Conservation (phyloP, 2,888 invertebrate species). For the Hedya salicella region DNA sequence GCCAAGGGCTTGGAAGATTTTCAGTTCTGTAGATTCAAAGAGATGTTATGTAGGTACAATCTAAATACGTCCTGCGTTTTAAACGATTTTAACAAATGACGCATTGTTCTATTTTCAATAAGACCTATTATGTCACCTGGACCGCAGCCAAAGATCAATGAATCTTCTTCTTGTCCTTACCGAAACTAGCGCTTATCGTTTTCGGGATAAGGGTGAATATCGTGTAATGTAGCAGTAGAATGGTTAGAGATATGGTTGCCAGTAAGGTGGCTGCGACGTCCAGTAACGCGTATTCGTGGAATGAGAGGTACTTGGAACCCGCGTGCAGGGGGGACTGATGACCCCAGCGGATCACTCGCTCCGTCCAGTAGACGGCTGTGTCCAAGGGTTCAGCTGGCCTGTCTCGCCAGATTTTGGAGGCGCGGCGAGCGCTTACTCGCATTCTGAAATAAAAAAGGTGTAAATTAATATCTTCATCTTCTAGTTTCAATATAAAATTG, state of each 20-base stretch:
- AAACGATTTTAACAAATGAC: constrained; percentile 1
- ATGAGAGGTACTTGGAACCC: constrained; percentile 62
- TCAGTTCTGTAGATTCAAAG: no score
- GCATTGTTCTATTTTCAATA: constrained; percentile 8
- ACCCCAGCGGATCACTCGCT: constrained; percentile 81
- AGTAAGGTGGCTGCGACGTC: constrained; percentile 67
- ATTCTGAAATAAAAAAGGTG: constrained; percentile 62
- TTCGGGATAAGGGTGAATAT: constrained; percentile 46
- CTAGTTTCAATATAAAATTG: no score
- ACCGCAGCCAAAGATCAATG: constrained; percentile 54
- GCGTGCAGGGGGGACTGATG: constrained; percentile 64
- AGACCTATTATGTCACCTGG: constrained; percentile 16
- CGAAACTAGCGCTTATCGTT: constrained; percentile 56
- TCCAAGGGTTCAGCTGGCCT: constrained; percentile 80
- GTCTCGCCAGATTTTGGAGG: constrained; percentile 82
- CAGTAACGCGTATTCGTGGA: constrained; percentile 64
- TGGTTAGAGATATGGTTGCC: constrained; percentile 53
- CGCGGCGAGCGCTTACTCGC: constrained; percentile 69
- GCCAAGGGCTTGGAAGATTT: no score
- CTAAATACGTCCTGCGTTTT: constrained; percentile 10
- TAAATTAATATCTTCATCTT: background rate
- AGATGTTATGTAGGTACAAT: background rate
- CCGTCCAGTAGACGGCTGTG: constrained; percentile 85
- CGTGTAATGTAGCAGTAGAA: constrained; percentile 56
- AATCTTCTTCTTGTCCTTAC: constrained; percentile 67